Evolutionary conservation across 2,888 invertebrate species (phyloP).

Genomic region (Brachypterus glaber): DNA sequence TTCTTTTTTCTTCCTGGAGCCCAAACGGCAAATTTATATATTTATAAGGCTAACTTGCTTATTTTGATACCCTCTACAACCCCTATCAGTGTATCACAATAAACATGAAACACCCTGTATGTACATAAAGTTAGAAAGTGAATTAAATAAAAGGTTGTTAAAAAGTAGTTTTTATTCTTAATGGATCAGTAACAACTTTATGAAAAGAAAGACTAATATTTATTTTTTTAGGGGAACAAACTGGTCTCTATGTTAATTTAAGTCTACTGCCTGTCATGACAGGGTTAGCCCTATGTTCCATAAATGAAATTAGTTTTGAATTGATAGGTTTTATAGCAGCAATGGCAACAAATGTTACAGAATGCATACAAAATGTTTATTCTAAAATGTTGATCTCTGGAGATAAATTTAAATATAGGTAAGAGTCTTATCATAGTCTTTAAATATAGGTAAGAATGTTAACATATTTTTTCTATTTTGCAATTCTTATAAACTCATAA

Average conservation of each 20-base stretch:
- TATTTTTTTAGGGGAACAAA: slow-evolving; percentile 49
- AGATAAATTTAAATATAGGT: slow-evolving; percentile 65
- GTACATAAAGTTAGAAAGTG: no score
- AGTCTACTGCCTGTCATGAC: slow-evolving; percentile 69
- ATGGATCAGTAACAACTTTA: neutral
- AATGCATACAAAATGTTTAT: slow-evolving; percentile 71
- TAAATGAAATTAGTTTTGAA: slow-evolving; percentile 69
- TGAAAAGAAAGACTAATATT: neutral
- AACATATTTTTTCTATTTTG: no score
- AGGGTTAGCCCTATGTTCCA: slow-evolving; percentile 64
- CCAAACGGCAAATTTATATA: no score
- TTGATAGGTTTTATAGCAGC: slow-evolving; percentile 62
- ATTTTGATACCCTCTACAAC: no score
- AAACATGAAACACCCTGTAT: no score
- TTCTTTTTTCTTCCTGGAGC: no score
- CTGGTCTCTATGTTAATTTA: slow-evolving; percentile 57
- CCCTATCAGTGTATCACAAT: no score
- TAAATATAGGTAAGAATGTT: neutral
- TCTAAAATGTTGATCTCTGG: slow-evolving; percentile 69
- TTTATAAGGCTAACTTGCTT: no score
- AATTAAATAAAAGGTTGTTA: no score
- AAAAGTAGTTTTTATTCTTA: no score
- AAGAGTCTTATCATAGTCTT: slow-evolving; percentile 38
- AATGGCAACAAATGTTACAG: slow-evolving; percentile 68
- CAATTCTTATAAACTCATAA: no score